Conservation (phyloP, 2,113 vertebrate species). For the Crypturellus undulatus region DNA sequence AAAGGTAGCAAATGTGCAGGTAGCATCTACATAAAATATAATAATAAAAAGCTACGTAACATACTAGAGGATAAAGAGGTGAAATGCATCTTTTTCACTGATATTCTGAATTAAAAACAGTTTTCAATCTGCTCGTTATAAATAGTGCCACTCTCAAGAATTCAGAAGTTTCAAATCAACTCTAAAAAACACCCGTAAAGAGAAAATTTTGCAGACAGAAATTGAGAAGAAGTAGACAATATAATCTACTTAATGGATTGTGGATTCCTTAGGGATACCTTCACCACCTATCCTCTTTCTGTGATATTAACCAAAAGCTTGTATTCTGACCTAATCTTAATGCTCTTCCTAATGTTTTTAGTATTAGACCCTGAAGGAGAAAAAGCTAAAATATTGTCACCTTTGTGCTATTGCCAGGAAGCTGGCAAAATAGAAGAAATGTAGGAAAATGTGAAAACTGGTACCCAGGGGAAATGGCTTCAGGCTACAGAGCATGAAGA, state of each 20-base stretch:
- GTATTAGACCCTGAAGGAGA: background rate
- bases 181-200: background rate
- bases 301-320: background rate
- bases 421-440: background rate
- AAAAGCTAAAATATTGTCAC: background rate
- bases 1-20: constrained; percentile 38
- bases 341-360: background rate
- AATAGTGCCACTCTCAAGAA: background rate
- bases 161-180: background rate
- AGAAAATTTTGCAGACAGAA: background rate
- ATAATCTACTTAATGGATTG: background rate
- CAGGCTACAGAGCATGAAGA: rapidly evolving
- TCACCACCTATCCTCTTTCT: background rate
- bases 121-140: background rate
- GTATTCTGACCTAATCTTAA: background rate
- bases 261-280: background rate
- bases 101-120: background rate
- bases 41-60: constrained; percentile 22
- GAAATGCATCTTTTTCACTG: constrained; percentile 27
- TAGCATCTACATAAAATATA: constrained; percentile 32
- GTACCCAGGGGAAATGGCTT: background rate
- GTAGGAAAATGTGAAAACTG: background rate
- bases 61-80: constrained; percentile 28
- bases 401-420: background rate
- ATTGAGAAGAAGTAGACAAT: background rate